Evolutionary conservation across 2,797 vertebrate genomes (phyloP), one percentile per base, ranked within the genome.

Genomic region (Argyrosomus regius): DNA sequence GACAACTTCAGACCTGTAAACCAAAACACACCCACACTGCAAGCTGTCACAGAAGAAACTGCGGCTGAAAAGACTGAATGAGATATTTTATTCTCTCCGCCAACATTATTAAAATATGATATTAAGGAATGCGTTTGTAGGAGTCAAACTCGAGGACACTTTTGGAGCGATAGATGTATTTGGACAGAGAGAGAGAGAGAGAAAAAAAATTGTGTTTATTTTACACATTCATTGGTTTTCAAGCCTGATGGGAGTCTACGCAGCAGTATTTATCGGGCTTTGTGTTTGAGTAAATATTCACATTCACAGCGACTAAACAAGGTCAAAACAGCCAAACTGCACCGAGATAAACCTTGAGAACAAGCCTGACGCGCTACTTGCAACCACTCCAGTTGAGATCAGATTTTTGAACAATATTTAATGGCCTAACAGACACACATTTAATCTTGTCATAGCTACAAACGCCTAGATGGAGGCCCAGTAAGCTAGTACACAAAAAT

Each of bases 1-100:
- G 69, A 89, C 58, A 57, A 89, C 90, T 61, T 79, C 90, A 54
- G 89, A 88, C 89, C 96, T 97, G 81, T 48, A 45, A 83, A 88
- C 68, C 81, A 80, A 87, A 88, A 85, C 59, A 92, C 61, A 79
- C 69, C 74, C 74, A 87, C 72, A 31, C 49, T 6, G 17, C 78
- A 83, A 81, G 72, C 78, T 85, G 86, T 85, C 72, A 83, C 20
- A 46, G 3, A 28, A 71, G 26, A 66, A 46, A 11, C 57, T 70
- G 50, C n/a, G n/a, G 35, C 56, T 43, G 56, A 52, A 3, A 65
- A 66, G 10, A 50, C 18, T 10, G 35, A 14, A 48, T 48, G 5
- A 75, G 41, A 58, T 18, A 16, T 26, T 52, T 53, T 28, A 26
- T 39, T 65, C 14, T 4, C 18, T 3, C 35, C 9, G 24, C 50